Base-by-base conservation (phyloP, 2,113 vertebrate genomes). In the Psammodynastes pulverulentus region DNA sequence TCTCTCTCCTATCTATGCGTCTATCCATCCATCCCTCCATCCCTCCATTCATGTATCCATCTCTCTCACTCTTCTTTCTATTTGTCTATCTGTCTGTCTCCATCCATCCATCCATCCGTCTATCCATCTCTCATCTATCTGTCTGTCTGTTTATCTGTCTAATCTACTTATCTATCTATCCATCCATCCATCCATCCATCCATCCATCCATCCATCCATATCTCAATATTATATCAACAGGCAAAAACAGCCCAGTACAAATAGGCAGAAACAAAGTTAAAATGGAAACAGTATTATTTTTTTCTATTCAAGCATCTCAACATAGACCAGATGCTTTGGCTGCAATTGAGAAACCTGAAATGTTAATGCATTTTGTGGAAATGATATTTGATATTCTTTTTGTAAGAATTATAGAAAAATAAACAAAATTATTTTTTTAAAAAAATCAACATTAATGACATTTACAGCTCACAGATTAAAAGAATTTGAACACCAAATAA, bases 111-210 rank as follows among this genome's bases (percentile, higher is more conserved):
- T 54, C 19, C 7, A 23, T 54, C 53, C 23, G 6, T 54, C 53
- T 54, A 54, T 23, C 53, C 19, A 54, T 54, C 53, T 1, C 1
- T 6, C 15, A 54, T 54, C 17, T 19, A 54, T 21, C 17, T 19
- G 21, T 21, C 53, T 54, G 21, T 23, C 53, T 54, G 23, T 7
- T 21, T 53, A 54, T 23, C 53, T 23, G 23, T 23, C 53, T 51
- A 51, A 51, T 3, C 49, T 51, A 15, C 13, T 12, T 12, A 51
- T 15, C 51, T 15, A 51, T 53, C 52, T 53, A 5, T 19, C 52
- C 6, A 0, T 21, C 51, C 5, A 0, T 17, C 51, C 1, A 0
- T 26, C 9, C 29, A 1, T 26, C 29, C 24, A 58, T 67, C 62
- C 5, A 21, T 21, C 0, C 1, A 19, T 39, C 15, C 15, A 79